A percentile compares a stretch with the other conserved stretches of the same genome.
Conservation (phyloP, 2,888 invertebrate species). For the Alcis repandata region DNA sequence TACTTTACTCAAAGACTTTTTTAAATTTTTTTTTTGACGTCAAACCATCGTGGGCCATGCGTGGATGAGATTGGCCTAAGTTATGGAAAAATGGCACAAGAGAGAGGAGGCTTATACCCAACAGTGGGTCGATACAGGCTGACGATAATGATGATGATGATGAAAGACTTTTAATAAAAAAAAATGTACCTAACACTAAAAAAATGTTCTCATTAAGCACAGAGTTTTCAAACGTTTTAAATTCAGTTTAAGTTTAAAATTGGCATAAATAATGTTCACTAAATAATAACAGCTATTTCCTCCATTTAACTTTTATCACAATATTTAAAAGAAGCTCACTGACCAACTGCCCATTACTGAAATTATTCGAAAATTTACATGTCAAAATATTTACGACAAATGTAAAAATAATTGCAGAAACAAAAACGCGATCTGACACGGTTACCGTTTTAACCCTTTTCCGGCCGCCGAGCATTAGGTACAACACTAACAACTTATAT, state of each 20-base stretch:
- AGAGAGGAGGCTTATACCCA: too few species aligned
- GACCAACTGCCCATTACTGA: constrained; percentile 30
- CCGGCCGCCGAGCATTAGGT: constrained; percentile 50
- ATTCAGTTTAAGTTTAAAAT: neutral
- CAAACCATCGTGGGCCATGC: too few species aligned
- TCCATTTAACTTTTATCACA: neutral
- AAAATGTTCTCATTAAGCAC: too few species aligned
- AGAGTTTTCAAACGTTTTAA: too few species aligned
- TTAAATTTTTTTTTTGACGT: too few species aligned
- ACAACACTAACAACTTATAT: neutral
- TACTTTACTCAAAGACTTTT: too few species aligned
- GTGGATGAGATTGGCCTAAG: too few species aligned
- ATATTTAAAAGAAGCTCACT: constrained; percentile 10
- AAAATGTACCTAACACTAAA: too few species aligned
- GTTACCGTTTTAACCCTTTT: constrained; percentile 57
- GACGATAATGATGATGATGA: too few species aligned
- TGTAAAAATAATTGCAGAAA: constrained; percentile 53
- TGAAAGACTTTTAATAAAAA: too few species aligned
- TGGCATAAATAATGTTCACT: neutral
- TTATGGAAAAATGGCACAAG: too few species aligned
- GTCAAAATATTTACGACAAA: constrained; percentile 48
- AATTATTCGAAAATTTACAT: constrained; percentile 38
- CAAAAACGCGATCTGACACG: constrained; percentile 54
- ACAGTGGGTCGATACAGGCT: too few species aligned
- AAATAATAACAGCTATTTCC: neutral